phyloP scores from a whole-genome alignment of 2,888 invertebrate genomes.

The Eupithecia centaureata region DNA sequence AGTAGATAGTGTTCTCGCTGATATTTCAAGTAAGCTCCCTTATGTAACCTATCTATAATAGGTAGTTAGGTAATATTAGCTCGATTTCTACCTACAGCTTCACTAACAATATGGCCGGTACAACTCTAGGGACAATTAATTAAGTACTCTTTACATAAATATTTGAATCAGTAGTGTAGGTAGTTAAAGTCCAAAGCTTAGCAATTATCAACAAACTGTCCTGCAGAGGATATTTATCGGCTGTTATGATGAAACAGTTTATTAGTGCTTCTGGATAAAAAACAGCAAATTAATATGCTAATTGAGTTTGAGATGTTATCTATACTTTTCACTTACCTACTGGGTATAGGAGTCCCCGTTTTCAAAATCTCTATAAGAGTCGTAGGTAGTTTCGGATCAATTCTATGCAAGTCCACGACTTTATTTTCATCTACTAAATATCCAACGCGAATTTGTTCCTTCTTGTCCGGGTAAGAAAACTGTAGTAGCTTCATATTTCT shows the following conservation, averaged over 20 bases:
- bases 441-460: conserved; percentile 87
- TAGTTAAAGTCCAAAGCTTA: not conserved
- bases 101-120: not conserved
- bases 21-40: no score
- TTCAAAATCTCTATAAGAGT: not conserved
- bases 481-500: conserved; percentile 89
- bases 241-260: not conserved
- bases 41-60: no score
- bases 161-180: not conserved
- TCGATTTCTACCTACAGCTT: no score
- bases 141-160: no score
- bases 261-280: not conserved
- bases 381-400: not conserved
- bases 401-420: not conserved
- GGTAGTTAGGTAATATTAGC: not conserved
- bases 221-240: not conserved
- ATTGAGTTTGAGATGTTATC: no score
- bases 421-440: conserved; percentile 52
- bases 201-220: not conserved
- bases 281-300: no score
- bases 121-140: not conserved
- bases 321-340: no score
- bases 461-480: conserved; percentile 82
- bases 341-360: not conserved
- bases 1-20: no score